Percentiles rank a stretch among this genome's conserved stretches.
Conservation (phyloP, 2,797 vertebrate species). For the Silurus lanzhouensis region DNA sequence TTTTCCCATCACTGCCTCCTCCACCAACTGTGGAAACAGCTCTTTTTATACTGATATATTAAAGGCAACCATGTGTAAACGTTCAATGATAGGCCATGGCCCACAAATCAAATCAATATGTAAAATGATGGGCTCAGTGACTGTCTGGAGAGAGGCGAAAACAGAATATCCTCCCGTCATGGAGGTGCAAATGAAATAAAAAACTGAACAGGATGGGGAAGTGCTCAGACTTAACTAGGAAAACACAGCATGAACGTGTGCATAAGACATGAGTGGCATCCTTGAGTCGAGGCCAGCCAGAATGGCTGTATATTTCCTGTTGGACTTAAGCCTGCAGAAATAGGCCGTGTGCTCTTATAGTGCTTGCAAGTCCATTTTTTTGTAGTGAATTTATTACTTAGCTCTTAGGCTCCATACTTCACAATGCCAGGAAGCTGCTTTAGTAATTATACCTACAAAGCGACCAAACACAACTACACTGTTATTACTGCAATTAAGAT, state of each 20-base stretch:
- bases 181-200: constrained; percentile 49
- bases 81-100: constrained; percentile 62
- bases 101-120: constrained; percentile 66
- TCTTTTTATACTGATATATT: constrained; percentile 64
- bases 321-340: constrained; percentile 16
- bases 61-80: constrained; percentile 69
- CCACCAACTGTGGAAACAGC: constrained; percentile 57
- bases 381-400: background rate
- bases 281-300: background rate
- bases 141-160: constrained; percentile 36
- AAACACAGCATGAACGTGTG: constrained; percentile 14
- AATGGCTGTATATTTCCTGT: constrained; percentile 12
- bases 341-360: background rate
- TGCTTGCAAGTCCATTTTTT: background rate
- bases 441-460: constrained; percentile 4
- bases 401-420: background rate
- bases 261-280: constrained; percentile 17
- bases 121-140: constrained; percentile 58
- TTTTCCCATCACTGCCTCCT: constrained; percentile 48
- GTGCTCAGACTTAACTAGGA: constrained; percentile 9
- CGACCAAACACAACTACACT: background rate
- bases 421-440: background rate
- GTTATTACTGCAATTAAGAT: background rate
- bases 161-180: constrained; percentile 39
- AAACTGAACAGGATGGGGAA: constrained; percentile 18